Percentiles rank a stretch among this genome's conserved stretches.
Evolutionary conservation across 2,113 vertebrate genomes (phyloP).

Genomic region (Spea multiplicata): DNA sequence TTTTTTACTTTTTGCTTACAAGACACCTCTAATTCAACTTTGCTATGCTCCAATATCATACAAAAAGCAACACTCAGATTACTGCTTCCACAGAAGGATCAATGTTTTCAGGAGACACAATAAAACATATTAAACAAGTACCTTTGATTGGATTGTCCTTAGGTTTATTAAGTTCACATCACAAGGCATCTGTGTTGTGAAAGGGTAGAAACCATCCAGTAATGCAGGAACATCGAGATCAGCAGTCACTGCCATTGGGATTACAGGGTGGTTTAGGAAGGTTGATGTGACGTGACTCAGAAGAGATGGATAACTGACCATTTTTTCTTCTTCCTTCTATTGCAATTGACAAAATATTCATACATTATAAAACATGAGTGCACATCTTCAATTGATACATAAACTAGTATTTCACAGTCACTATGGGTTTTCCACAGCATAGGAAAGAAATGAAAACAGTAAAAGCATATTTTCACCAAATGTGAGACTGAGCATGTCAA

Average conservation of each 20-base stretch:
- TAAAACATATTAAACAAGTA: slow-evolving; percentile 50
- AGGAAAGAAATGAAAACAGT: too few relatives aligned
- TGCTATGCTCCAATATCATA: too few relatives aligned
- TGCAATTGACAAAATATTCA: background rate
- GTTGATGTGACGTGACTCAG: slow-evolving; percentile 77
- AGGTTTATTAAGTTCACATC: slow-evolving; percentile 86
- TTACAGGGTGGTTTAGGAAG: slow-evolving; percentile 78
- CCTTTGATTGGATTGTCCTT: slow-evolving; percentile 81
- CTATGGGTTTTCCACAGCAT: too few relatives aligned
- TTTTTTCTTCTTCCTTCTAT: slow-evolving; percentile 67
- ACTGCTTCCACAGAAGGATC: too few relatives aligned
- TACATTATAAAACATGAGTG: background rate
- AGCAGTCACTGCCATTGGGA: slow-evolving; percentile 68
- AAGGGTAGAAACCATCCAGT: slow-evolving; percentile 66
- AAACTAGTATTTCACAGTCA: too few relatives aligned
- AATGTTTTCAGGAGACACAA: too few relatives aligned
- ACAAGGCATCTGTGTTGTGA: slow-evolving; percentile 78
- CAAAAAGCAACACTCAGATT: too few relatives aligned
- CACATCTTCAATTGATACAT: too few relatives aligned
- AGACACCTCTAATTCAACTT: too few relatives aligned
- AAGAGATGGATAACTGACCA: slow-evolving; percentile 80
- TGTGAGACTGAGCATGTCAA: too few relatives aligned
- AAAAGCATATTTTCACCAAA: too few relatives aligned
- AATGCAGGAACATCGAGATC: slow-evolving; percentile 56
- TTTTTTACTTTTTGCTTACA: too few relatives aligned